These are phyloP conservation scores for Drosophila algonquin DNA, from an alignment of 2,888 invertebrate genomes.

Conservation along the genomic window DNA sequence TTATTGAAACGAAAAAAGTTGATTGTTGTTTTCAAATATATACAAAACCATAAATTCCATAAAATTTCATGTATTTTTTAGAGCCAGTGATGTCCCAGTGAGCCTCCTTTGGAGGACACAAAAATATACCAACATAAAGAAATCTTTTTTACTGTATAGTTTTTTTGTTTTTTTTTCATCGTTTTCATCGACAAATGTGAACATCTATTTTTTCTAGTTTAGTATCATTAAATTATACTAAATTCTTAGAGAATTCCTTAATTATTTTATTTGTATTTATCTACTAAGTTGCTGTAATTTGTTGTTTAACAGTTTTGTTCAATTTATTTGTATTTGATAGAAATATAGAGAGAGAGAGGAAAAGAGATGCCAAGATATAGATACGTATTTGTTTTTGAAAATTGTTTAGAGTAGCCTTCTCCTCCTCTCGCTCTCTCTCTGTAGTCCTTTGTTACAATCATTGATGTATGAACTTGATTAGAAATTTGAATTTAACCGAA, in stretches of 20 bases:
- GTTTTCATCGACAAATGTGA: neutral
- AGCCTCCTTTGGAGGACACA: constrained; percentile 8
- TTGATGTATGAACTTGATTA: constrained; percentile 34
- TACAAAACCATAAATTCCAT: constrained; percentile 12
- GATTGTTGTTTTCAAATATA: constrained; percentile 42
- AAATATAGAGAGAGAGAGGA: neutral
- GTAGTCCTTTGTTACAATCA: constrained; percentile 24
- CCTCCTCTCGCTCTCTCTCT: neutral
- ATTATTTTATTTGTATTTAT: neutral
- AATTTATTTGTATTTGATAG: constrained; percentile 29
- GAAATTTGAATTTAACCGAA: constrained; percentile 18
- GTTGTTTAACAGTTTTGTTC: constrained; percentile 18
- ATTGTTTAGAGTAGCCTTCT: constrained; percentile 40
- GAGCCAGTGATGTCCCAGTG: constrained; percentile 7
- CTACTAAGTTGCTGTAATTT: constrained; percentile 14
- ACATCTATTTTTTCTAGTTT: constrained; percentile 1
- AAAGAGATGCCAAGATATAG: constrained; percentile 14
- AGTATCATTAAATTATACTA: constrained; percentile 3
- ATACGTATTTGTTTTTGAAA: constrained; percentile 28
- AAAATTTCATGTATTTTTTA: constrained; percentile 25
- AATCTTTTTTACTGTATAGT: neutral
- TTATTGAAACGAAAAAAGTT: constrained; percentile 65
- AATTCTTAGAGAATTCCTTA: neutral
- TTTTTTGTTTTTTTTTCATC: neutral
- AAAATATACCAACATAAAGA: neutral